Evolutionary conservation across 30 jellyfish, hydroid and myxozoan species (phyloP).

Genomic region (Pelagia noctiluca): DNA sequence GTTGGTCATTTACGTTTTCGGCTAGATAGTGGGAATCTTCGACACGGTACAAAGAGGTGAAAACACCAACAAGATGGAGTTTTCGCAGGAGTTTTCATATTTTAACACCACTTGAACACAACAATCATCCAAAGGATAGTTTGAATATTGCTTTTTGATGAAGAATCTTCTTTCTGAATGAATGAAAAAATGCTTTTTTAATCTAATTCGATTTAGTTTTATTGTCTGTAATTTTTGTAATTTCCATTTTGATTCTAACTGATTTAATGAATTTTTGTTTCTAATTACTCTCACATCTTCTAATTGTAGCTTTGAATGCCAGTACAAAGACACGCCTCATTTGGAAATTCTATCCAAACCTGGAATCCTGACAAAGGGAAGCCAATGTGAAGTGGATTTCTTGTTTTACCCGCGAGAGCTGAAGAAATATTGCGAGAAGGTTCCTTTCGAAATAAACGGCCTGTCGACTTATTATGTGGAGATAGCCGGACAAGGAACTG

Average conservation of each 20-base stretch:
- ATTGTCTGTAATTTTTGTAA: too few species aligned
- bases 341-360: conserved; percentile 81
- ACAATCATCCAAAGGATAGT: too few species aligned
- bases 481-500: conserved; percentile 91
- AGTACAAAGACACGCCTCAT: conserved; percentile 47
- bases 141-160: too few species aligned
- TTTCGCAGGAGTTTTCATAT: too few species aligned
- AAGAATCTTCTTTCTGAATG: too few species aligned
- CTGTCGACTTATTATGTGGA: conserved; percentile 70
- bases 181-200: too few species aligned
- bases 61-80: too few species aligned
- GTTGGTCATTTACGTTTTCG: conserved; percentile 45
- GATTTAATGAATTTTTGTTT: neutral
- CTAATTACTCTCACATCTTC: neutral
- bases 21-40: too few species aligned
- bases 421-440: conserved; percentile 69
- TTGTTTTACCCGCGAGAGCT: conserved; percentile 88
- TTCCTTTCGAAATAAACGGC: conserved; percentile 88
- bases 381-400: conserved; percentile 67
- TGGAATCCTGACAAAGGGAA: conserved; percentile 75
- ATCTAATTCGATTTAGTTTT: too few species aligned
- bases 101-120: too few species aligned
- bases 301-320: conserved; percentile 81
- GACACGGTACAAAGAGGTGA: too few species aligned
- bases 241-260: neutral